phyloP scores from a whole-genome alignment of 2,797 vertebrate genomes.

The Anolis apletophallus region DNA sequence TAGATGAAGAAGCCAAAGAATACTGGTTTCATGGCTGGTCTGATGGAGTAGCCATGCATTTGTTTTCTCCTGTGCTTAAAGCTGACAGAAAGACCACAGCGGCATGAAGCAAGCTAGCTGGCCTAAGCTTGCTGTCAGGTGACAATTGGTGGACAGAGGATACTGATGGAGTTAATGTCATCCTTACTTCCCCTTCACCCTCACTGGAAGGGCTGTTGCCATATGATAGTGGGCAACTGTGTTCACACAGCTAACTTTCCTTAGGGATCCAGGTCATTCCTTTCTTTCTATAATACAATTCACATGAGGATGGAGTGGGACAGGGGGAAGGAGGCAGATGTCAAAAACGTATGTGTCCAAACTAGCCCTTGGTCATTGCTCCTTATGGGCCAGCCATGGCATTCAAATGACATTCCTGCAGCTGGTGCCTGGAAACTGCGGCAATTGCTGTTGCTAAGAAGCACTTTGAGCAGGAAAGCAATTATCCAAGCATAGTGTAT shows the following conservation, averaged over 20 bases:
- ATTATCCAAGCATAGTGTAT: slow-evolving; percentile 29
- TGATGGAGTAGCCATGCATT: not conserved
- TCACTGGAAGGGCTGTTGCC: not conserved
- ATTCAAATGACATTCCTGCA: slow-evolving; percentile 47
- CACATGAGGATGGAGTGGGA: not conserved
- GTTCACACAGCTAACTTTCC: not conserved
- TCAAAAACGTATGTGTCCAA: slow-evolving; percentile 3
- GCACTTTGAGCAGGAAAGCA: slow-evolving; percentile 38
- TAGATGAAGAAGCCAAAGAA: not conserved
- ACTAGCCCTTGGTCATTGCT: not conserved
- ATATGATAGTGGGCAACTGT: not conserved
- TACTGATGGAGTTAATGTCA: no score
- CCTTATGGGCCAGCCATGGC: slow-evolving; percentile 6
- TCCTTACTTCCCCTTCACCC: not conserved
- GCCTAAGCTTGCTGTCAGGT: not conserved
- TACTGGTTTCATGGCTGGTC: not conserved
- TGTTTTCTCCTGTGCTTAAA: not conserved
- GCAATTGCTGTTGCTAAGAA: slow-evolving; percentile 38
- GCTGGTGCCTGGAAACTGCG: slow-evolving; percentile 32
- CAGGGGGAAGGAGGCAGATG: not conserved
- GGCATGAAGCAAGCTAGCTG: no score
- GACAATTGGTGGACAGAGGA: not conserved
- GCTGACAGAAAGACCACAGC: not conserved
- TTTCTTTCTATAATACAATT: not conserved
- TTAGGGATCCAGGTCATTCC: no score